Base-by-base conservation (phyloP, 2,797 vertebrate species). In the Basileuterus tristriatus region DNA sequence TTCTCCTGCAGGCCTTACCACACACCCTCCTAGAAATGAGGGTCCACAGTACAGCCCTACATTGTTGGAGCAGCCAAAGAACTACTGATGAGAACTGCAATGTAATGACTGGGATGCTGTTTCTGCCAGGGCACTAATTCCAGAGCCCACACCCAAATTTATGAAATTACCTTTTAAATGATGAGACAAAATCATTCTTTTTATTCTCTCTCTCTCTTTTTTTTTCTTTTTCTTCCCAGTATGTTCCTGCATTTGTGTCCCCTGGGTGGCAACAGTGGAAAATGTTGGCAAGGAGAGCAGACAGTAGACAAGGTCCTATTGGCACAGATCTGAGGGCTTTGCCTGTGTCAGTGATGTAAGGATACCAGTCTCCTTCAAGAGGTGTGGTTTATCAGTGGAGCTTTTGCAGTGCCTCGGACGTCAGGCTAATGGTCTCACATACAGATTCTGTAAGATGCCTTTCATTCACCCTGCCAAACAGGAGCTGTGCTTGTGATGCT, bases 381-480 rank as follows among this genome's bases (percentile, higher is more conserved):
- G 95, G 91, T 90, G 94, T 94, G 93, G 91, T 94, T 94, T 95
- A 96, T 96, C 95, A 91, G 91, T 20, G 65, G 41, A 74, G 80
- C 56, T 70, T 78, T 93, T 82, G 83, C 94, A 92, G 87, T 41
- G 32, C 85, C 58, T 95, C 1, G 0, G 44, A 67, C 5, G 5
- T 79, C 87, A 95, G 71, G 59, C 85, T 63, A 60, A 89, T 89
- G 79, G 78, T 75, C 94, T 92, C 86, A 87, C 32, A 74, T 62
- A 63, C 68, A 92, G 65, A 94, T 91, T 68, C 96, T 95, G 87
- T 96, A 70, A 91, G 93, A 95, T 96, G 93, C 77, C 96, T 92
- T 96, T 97, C 89, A 96, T 96, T 95, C 90, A 74, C 27, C 52
- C 82, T 93, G 95, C 84, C 84, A 91, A 91, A 94, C 87, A 87